A percentile compares a stretch with the other conserved stretches of the same genome.
Conservation (phyloP, 2,888 invertebrate species). For the Pyrrhia umbra region DNA sequence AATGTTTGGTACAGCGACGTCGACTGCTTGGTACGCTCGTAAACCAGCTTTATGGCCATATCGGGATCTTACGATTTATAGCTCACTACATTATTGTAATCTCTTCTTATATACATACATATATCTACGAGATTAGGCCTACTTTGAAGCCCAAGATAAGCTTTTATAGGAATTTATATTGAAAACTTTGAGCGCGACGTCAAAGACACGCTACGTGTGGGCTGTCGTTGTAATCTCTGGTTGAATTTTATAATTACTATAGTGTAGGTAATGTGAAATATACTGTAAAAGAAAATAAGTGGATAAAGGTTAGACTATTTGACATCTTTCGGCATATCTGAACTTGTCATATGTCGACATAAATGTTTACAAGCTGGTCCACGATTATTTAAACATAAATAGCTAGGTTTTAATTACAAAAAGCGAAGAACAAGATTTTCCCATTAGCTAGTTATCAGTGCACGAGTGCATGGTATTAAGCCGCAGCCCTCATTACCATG, state of each 20-base stretch:
- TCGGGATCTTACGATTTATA: constrained; percentile 63
- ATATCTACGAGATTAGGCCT: constrained; percentile 41
- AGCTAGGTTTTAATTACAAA: constrained; percentile 14
- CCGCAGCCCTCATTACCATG: constrained; percentile 22
- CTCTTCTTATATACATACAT: constrained; percentile 49
- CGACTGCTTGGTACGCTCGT: constrained; percentile 52
- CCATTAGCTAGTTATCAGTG: constrained; percentile 28
- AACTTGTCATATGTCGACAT: background rate
- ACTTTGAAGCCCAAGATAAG: constrained; percentile 44
- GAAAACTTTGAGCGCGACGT: constrained; percentile 50
- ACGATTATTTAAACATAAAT: background rate
- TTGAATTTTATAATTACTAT: constrained; percentile 42
- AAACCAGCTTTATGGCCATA: constrained; percentile 61
- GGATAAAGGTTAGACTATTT: background rate
- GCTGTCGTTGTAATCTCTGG: constrained; percentile 33
- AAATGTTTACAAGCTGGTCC: background rate
- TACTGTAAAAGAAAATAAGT: background rate
- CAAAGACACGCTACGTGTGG: constrained; percentile 45
- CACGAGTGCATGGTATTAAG: constrained; percentile 9
- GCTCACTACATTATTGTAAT: constrained; percentile 63
- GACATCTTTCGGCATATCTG: background rate
- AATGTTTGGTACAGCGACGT: constrained; percentile 40
- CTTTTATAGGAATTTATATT: constrained; percentile 56
- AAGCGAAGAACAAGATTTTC: constrained; percentile 16
- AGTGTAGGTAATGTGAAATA: constrained; percentile 8